Base-by-base conservation (phyloP, 2,797 vertebrate species). In the Sebastes dallii region DNA sequence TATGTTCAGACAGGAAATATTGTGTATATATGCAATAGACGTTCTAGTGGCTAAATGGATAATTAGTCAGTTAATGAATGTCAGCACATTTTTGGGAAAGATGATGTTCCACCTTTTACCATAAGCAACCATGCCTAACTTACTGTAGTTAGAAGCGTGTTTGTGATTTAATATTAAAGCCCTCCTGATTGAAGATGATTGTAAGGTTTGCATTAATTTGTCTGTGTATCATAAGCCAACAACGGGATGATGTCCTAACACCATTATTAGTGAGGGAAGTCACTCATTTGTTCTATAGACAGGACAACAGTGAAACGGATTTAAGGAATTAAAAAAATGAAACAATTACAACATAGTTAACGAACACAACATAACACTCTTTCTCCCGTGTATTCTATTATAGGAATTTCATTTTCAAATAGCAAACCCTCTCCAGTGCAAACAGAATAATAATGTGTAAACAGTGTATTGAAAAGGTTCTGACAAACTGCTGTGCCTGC, bases 401-500 rank as follows among this genome's bases (percentile, higher is more conserved):
- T 54, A 50, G 4, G 29, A 66, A 46, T 86, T 81, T 42, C 20
- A 22, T 72, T 66, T 71, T 59, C 66, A 86, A 80, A 77, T 52
- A 77, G 74, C 67, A 66, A 70, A 61, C 14, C 14, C 46, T 55
- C 30, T 71, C 29, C n/a, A 66, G 8, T 66, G 42, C 78, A 85
- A 75, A 78, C 73, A 22, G 30, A 66, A 78, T 66, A 75, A 85
- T 59, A 72, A 81, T 73, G 55, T 82, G 68, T 78, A 71, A 83
- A 84, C 75, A 80, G 42, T 22, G 34, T 74, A 68, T 58, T 75
- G 46, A 86, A 82, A 82, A 70, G 36, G 71, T 66, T 82, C 50
- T 78, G 77, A 90, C 83, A 87, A 80, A 81, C 71, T 82, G 87
- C 83, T 70, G 66, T 66, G 79, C 77, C 88, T 84, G 81, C 75